Evolutionary conservation across 2,888 invertebrate genomes (phyloP), one percentile per base, ranked within the genome.

Genomic region (Clostera curtula): DNA sequence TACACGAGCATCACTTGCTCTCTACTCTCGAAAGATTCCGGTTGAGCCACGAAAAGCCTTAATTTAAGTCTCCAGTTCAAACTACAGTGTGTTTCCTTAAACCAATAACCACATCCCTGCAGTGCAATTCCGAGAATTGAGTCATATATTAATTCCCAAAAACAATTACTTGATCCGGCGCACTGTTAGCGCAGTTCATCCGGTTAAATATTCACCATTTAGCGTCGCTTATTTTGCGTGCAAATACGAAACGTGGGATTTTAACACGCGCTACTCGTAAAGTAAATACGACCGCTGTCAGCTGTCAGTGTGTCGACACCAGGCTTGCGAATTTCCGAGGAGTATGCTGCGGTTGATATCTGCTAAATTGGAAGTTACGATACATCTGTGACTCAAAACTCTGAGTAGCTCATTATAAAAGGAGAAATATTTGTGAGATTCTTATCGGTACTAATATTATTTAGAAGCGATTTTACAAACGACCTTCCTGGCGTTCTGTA

Each of bases 231-330:
- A 50, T 53, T 52, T 39, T 30, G 21, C 25, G 27, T 42, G 42
- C 40, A 50, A 51, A 53, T 41, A 52, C 25, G 21, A 33, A 30
- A 22, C 38, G 31, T 22, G 20, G 33, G 37, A 35, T 51, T 54
- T 46, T 46, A 49, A 48, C 47, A 41, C 34, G 40, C 31, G 38
- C 47, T 48, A 27, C 45, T 44, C 26, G 29, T 23, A 31, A 47
- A 43, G 41, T 46, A 50, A 56, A 52, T 43, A 39, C 25, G 15
- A 27, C 24, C 21, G 36, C 18, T 35, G 27, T 41, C 43, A 33
- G 38, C 39, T 43, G 49, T 46, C 49, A 50, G 43, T 41, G 27
- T 49, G 57, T 54, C 54, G 53, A 25, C 28, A 13, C 20, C 52
- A 56, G 31, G 27, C n/a, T n/a, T n/a, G n/a, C 30, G 22, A 21